phyloP scores from a whole-genome alignment of 1,140 invertebrate genomes.

The Cydia fagiglandana region DNA sequence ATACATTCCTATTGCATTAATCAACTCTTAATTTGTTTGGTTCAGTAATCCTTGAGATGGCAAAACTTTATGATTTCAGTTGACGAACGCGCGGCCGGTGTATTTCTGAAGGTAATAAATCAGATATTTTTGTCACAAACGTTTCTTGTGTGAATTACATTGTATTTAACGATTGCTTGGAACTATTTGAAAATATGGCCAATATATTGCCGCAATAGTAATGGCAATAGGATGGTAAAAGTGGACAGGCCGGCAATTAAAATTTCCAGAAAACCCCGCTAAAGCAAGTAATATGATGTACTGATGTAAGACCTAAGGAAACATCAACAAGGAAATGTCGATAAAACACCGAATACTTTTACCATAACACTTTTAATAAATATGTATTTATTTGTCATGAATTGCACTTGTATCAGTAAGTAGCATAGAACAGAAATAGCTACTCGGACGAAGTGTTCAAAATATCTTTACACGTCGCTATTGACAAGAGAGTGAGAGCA shows the following conservation, averaged over 20 bases:
- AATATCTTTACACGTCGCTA: neutral
- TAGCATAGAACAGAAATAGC: no score
- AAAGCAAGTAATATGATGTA: no score
- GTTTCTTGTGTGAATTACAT: constrained; percentile 12
- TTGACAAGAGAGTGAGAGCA: neutral
- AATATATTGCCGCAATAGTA: neutral
- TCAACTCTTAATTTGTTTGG: neutral
- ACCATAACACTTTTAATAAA: no score
- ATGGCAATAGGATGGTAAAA: neutral
- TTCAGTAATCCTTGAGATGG: constrained; percentile 29
- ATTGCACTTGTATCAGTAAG: no score
- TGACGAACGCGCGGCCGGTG: constrained; percentile 16
- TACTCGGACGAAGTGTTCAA: no score
- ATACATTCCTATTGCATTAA: neutral
- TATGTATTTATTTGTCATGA: no score
- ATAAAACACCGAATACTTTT: no score
- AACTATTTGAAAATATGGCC: neutral
- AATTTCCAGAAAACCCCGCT: neutral
- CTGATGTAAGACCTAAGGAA: neutral
- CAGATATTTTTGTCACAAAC: constrained; percentile 30
- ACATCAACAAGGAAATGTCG: neutral
- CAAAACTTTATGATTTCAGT: constrained; percentile 23
- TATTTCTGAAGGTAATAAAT: constrained; percentile 28
- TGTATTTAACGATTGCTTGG: constrained; percentile 29
- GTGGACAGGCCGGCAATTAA: neutral